Evolutionary conservation across 1,140 invertebrate genomes (phyloP).

Genomic region (Heliconius hewitsoni): DNA sequence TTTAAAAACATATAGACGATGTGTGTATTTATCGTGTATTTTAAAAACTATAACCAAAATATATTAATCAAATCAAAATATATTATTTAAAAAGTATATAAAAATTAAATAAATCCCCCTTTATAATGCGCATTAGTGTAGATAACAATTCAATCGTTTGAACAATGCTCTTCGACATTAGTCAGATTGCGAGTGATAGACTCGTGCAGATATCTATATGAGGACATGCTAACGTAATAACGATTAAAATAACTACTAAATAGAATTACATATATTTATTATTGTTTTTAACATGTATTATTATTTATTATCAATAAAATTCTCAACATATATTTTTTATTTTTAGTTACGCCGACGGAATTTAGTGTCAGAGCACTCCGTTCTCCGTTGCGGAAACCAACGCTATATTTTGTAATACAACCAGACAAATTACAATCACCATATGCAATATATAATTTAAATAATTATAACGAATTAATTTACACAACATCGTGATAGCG

Average conservation of each 20-base stretch:
- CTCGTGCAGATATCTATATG: neutral
- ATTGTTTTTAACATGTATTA: neutral
- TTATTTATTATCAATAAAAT: neutral
- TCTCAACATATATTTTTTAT: neutral
- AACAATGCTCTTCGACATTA: neutral
- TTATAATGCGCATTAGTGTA: neutral
- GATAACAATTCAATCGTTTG: neutral
- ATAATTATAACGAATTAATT: neutral
- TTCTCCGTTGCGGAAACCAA: neutral
- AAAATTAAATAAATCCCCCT: neutral
- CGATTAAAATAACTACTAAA: neutral
- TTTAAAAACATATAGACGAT: too few species aligned
- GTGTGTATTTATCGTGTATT: too few species aligned
- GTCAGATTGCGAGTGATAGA: neutral
- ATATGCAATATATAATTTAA: neutral
- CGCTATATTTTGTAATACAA: neutral
- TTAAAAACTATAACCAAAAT: too few species aligned
- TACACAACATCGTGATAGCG: neutral
- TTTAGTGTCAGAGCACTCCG: neutral
- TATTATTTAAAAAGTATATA: too few species aligned
- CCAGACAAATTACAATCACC: neutral
- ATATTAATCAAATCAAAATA: too few species aligned
- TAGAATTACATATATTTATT: neutral
- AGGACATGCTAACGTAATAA: neutral
- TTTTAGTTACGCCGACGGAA: neutral